Conservation (phyloP, 2,888 invertebrate species). For the Phytoseiulus persimilis region DNA sequence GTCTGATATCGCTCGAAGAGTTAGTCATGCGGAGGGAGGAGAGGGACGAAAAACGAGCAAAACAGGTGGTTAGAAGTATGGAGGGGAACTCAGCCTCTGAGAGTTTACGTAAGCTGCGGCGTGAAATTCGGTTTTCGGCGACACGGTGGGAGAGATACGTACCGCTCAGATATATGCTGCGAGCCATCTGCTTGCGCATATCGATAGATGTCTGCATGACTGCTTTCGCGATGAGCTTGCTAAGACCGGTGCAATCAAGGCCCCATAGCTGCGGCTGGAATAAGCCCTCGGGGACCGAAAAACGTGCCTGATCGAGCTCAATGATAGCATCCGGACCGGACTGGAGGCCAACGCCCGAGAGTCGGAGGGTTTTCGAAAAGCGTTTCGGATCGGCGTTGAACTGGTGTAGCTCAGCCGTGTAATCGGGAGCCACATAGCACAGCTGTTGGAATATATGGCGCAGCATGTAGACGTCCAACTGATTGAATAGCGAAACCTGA, state of each 20-base stretch:
- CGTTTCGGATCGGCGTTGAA: slow-evolving; percentile 50
- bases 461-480: slow-evolving; percentile 53
- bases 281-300: slow-evolving; percentile 54
- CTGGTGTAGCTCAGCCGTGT: slow-evolving; percentile 50
- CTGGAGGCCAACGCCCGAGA: slow-evolving; percentile 42
- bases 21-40: neutral
- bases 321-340: slow-evolving; percentile 47
- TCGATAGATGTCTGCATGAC: slow-evolving; percentile 58
- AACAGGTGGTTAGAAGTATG: no score
- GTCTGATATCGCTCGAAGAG: neutral
- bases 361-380: slow-evolving; percentile 45
- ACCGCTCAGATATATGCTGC: slow-evolving; percentile 57
- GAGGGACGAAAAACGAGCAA: neutral
- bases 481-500: slow-evolving; percentile 49
- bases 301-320: slow-evolving; percentile 50
- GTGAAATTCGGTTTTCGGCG: neutral
- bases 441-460: slow-evolving; percentile 54
- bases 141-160: neutral
- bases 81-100: neutral
- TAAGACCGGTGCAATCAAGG: slow-evolving; percentile 56
- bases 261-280: slow-evolving; percentile 57
- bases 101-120: neutral
- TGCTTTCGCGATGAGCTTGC: slow-evolving; percentile 55
- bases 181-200: slow-evolving; percentile 55
- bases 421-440: slow-evolving; percentile 54